A percentile compares a stretch with the other conserved stretches of the same genome.
phyloP scores from a whole-genome alignment of 1,140 invertebrate genomes.

The Gyrodactylus salaris region DNA sequence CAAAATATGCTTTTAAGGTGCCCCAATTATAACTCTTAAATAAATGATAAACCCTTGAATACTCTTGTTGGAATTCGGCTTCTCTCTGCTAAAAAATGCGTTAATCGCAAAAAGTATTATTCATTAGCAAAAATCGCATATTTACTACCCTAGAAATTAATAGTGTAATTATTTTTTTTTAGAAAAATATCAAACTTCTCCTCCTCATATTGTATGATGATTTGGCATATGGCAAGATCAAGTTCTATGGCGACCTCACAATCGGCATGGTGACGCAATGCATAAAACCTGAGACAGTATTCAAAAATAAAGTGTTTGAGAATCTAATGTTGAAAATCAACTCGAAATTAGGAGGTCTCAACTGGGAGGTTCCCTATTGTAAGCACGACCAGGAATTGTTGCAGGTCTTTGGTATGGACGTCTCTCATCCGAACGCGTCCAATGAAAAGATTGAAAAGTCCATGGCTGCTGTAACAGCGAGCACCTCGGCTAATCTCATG shows the following conservation, averaged over 20 bases:
- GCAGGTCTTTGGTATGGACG: slow-evolving; percentile 77
- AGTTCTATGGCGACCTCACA: background rate
- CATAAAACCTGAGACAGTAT: background rate
- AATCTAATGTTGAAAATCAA: slow-evolving; percentile 99
- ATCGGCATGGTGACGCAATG: background rate
- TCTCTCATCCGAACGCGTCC: slow-evolving; percentile 90
- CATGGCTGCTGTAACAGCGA: slow-evolving; percentile 16
- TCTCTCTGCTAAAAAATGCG: too few species aligned
- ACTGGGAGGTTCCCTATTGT: slow-evolving; percentile 46
- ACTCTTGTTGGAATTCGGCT: too few species aligned
- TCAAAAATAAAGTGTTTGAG: slow-evolving; percentile 36
- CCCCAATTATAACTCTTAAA: too few species aligned
- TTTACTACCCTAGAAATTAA: background rate
- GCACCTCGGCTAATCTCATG: background rate
- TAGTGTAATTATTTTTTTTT: background rate
- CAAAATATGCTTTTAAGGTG: too few species aligned
- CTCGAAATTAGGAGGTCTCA: slow-evolving; percentile 93
- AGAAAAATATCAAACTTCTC: background rate
- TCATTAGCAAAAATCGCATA: background rate
- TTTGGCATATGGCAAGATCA: background rate
- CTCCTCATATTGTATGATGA: background rate
- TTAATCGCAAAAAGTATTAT: too few species aligned
- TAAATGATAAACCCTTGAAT: too few species aligned
- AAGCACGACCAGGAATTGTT: background rate
- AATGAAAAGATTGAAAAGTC: slow-evolving; percentile 90